Conservation (phyloP, 2,888 invertebrate species). For the Mactromeris polynyma region DNA sequence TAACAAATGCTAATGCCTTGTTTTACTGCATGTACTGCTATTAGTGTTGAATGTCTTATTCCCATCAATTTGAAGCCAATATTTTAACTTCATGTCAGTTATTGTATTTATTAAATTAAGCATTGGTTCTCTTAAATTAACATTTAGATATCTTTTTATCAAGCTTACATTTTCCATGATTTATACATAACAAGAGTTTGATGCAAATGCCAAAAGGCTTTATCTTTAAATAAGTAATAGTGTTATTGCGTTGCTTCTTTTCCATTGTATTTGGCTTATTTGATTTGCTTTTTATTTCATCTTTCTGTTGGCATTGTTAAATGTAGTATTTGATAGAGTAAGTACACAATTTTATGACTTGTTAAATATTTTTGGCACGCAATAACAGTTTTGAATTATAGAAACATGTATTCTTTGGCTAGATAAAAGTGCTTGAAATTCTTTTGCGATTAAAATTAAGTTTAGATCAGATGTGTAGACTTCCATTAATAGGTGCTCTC, state of each 20-base stretch:
- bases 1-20: too few species aligned
- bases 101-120: too few species aligned
- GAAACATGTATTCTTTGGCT: neutral
- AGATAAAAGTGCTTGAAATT: constrained; percentile 8
- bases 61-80: too few species aligned
- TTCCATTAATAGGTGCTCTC: too few species aligned
- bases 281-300: neutral
- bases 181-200: too few species aligned
- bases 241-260: neutral
- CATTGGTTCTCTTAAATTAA: too few species aligned
- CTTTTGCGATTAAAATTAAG: neutral
- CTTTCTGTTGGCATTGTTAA: neutral
- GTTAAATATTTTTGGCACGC: constrained; percentile 5
- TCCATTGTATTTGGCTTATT: neutral
- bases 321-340: neutral
- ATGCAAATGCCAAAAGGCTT: neutral
- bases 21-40: too few species aligned
- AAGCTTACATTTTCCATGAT: too few species aligned
- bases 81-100: too few species aligned
- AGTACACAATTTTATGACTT: neutral
- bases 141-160: too few species aligned
- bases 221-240: neutral
- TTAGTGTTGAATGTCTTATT: too few species aligned
- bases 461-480: too few species aligned
- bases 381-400: neutral